Conservation (phyloP, 2,888 invertebrate species). For the Hypsopygia costalis region DNA sequence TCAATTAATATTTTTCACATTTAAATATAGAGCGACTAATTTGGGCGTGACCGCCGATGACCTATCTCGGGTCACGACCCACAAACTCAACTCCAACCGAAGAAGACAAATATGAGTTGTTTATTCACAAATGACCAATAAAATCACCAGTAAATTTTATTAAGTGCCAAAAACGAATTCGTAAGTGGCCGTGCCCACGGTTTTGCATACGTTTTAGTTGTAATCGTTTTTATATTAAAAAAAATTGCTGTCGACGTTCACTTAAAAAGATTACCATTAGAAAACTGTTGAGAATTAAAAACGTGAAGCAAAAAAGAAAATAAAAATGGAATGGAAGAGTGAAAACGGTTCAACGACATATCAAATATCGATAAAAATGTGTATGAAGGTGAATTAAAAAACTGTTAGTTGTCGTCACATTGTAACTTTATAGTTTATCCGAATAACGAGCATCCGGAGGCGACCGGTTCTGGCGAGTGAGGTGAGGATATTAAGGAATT, state of each 20-base stretch:
- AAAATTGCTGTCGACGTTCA: neutral
- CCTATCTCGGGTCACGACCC: slow-evolving; percentile 4
- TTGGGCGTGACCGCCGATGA: slow-evolving; percentile 4
- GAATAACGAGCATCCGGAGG: neutral
- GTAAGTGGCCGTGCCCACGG: slow-evolving; percentile 11
- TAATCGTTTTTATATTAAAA: slow-evolving; percentile 1
- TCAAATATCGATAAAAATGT: neutral
- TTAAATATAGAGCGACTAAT: neutral
- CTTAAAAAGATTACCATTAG: no score
- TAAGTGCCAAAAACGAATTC: slow-evolving; percentile 12
- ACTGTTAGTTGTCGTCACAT: neutral
- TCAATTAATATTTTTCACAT: no score
- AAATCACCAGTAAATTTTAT: slow-evolving; percentile 12
- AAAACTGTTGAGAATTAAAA: no score
- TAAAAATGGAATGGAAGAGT: neutral
- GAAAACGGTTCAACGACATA: neutral
- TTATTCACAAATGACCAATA: slow-evolving; percentile 8
- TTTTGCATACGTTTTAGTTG: slow-evolving; percentile 7
- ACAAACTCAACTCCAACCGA: neutral
- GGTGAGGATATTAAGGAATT: slow-evolving; percentile 2
- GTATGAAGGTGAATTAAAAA: neutral
- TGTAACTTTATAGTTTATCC: neutral
- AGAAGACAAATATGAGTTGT: slow-evolving; percentile 5
- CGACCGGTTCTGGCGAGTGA: neutral
- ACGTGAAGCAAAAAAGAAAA: neutral